Conservation (phyloP, 2,797 vertebrate genomes). For the Gallinago stenura region DNA sequence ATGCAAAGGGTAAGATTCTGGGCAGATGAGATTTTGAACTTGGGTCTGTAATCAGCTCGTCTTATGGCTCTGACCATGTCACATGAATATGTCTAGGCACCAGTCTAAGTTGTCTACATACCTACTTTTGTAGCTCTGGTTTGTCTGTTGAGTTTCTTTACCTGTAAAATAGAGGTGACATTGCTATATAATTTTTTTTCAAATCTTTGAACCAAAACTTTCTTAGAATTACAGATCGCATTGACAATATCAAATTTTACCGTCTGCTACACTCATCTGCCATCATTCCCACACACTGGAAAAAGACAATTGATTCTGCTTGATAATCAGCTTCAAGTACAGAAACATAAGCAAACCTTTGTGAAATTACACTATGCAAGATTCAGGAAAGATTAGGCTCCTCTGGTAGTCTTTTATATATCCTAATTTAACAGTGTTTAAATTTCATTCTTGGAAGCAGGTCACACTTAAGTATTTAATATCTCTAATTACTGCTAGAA, state of each 20-base stretch:
- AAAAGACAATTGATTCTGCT: not conserved
- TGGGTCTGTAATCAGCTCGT: not conserved
- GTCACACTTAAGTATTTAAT: not conserved
- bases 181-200: not conserved
- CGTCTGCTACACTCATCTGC: not conserved
- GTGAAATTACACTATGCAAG: not conserved
- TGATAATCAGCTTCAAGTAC: not conserved
- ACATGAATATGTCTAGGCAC: not conserved
- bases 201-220: not conserved
- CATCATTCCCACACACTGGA: not conserved
- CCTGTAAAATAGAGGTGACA: not conserved
- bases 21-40: not conserved
- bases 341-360: not conserved
- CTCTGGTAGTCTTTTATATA: not conserved
- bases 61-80: not conserved
- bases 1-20: not conserved
- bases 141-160: not conserved
- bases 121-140: not conserved
- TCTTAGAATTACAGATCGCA: not conserved
- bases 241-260: not conserved
- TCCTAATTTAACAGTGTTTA: not conserved
- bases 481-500: not conserved
- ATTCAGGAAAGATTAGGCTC: not conserved
- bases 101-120: fast-evolving
- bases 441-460: not conserved